Conservation (phyloP, 1,140 invertebrate species). For the Zaprionus davidi region DNA sequence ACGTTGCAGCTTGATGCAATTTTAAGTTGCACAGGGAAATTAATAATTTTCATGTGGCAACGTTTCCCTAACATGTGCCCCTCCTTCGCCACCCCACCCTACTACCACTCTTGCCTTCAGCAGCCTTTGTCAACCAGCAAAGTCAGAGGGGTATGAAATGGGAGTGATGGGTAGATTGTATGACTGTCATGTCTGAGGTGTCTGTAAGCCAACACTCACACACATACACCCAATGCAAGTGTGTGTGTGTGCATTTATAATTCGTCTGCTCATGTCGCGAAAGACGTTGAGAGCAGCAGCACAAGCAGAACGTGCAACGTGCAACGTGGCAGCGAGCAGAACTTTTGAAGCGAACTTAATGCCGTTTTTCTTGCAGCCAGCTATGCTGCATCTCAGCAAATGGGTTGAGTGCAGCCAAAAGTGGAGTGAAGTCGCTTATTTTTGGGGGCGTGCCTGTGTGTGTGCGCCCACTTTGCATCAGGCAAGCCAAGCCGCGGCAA, state of each 20-base stretch:
- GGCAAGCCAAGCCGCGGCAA: constrained; percentile 9
- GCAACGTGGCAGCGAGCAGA: constrained; percentile 22
- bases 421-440: background rate
- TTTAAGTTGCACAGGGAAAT: constrained; percentile 71
- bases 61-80: constrained; percentile 14
- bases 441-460: background rate
- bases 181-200: constrained; percentile 50
- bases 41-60: constrained; percentile 73
- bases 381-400: background rate
- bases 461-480: constrained; percentile 40
- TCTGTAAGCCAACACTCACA: constrained; percentile 49
- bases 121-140: constrained; percentile 9
- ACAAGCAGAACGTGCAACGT: background rate
- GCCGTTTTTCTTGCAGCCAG: constrained; percentile 53
- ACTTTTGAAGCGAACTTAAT: constrained; percentile 63
- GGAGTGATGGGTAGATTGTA: constrained; percentile 43
- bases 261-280: constrained; percentile 64
- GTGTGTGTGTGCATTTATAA: constrained; percentile 67
- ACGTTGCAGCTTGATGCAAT: constrained; percentile 65
- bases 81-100: no score
- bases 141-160: background rate
- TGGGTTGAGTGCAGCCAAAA: background rate
- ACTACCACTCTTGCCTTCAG: background rate
- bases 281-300: constrained; percentile 35
- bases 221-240: background rate